Conservation (phyloP, 23 tunicate species). For the Styela clava region DNA sequence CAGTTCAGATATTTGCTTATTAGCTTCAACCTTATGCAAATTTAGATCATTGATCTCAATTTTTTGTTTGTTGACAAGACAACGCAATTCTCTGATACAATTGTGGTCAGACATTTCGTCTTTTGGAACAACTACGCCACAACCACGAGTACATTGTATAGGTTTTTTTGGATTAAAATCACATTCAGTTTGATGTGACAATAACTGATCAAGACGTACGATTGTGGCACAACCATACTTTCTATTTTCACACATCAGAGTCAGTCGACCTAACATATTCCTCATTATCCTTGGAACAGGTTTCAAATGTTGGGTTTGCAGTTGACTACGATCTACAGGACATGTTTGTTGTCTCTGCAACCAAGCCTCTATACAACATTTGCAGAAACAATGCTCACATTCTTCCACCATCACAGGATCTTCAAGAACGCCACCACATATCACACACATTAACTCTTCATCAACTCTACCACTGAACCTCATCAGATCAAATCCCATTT, state of each 20-base stretch:
- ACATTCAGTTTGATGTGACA: conserved; percentile 30
- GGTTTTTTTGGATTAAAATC: conserved; percentile 52
- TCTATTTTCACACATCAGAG: conserved; percentile 29
- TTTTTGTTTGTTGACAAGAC: conserved; percentile 18
- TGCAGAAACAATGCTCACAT: conserved; percentile 53
- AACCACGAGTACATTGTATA: conserved; percentile 22
- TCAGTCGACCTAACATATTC: conserved; percentile 42
- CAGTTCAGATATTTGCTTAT: not conserved
- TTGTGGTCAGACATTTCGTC: conserved; percentile 34
- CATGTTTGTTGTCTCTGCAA: conserved; percentile 33
- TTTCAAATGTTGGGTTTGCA: conserved; percentile 12
- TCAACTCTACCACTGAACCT: conserved; percentile 21
- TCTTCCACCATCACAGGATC: conserved; percentile 24
- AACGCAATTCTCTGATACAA: conserved; percentile 40
- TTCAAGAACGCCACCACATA: conserved; percentile 45
- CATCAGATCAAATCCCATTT: conserved; percentile 40
- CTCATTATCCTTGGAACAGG: conserved; percentile 50
- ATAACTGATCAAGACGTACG: conserved; percentile 20
- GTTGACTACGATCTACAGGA: conserved; percentile 43
- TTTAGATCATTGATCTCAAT: conserved; percentile 18
- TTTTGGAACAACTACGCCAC: conserved; percentile 39
- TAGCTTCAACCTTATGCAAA: conserved; percentile 9
- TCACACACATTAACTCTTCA: conserved; percentile 43
- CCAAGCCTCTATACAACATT: conserved; percentile 36
- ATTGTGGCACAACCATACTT: conserved; percentile 28